These are phyloP conservation scores for Crotalus tigris DNA, from an alignment of 2,113 vertebrate species.

Conservation along the genomic window DNA sequence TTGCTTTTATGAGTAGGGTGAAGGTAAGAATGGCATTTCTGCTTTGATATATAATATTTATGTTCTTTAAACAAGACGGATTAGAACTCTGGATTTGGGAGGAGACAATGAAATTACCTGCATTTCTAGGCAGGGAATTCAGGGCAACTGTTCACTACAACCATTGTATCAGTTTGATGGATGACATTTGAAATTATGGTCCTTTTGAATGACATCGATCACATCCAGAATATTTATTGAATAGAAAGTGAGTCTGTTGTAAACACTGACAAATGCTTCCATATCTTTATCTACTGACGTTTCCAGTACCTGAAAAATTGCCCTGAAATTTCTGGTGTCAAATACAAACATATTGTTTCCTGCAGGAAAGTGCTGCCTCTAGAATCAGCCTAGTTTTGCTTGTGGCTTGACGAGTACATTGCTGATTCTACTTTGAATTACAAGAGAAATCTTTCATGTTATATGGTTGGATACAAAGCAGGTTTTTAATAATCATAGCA, in stretches of 20 bases:
- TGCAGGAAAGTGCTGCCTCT: not conserved
- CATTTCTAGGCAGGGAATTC: not conserved
- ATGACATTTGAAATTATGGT: not conserved
- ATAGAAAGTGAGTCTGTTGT: not conserved
- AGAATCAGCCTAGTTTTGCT: not conserved
- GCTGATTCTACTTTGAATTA: not conserved
- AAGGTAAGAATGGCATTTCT: not conserved
- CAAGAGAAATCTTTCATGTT: not conserved
- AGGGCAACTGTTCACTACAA: not conserved
- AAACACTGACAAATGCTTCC: not conserved
- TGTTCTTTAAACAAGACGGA: not conserved
- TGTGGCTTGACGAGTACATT: not conserved
- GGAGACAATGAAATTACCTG: not conserved
- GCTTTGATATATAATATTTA: not conserved
- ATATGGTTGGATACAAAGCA: not conserved
- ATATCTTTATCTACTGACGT: not conserved
- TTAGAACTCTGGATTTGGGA: not conserved
- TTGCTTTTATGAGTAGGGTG: not conserved
- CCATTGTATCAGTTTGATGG: not conserved
- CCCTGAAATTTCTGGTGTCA: not conserved
- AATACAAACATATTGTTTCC: not conserved
- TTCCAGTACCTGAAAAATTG: not conserved
- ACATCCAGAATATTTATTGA: not conserved
- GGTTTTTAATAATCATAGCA: not conserved
- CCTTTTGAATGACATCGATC: not conserved